Base-by-base conservation (phyloP, 2,797 vertebrate species). In the Phrynocephalus vlangalii region DNA sequence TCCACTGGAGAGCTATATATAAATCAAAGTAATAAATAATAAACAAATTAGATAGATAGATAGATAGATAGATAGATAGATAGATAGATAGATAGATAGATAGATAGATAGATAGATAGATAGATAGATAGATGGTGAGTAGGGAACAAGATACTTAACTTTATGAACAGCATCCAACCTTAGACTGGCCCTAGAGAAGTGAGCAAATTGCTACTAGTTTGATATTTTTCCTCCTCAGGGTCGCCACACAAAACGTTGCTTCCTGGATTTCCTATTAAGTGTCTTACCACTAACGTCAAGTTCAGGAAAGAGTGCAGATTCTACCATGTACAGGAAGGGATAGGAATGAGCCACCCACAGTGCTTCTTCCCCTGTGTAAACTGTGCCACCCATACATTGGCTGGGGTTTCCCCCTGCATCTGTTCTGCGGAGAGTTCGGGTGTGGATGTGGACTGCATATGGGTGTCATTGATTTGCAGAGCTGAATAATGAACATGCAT, bases 401-500 rank as follows among this genome's bases (percentile, higher is more conserved):
- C 52, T 71, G 10, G 48, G 77, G 66, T 73, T 80, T 44, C 50
- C 48, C 28, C 63, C 28, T 44, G n/a, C 44, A 76, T 33, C 52
- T 52, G 30, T 30, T 82, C 26, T 73, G 44, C 20, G 6, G 63
- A 82, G 15, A 33, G n/a, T 22, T 70, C 7, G 26, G 44, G 30
- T 24, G n/a, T 84, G 22, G 44, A 48, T 76, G 26, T 68, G 63
- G 30, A 81, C 6, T 75, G 38, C 33, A 9, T 2, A 24, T 28
- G 82, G 56, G 9, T 63, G 60, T 68, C 82, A 91, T 88, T 93
- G 89, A 73, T 88, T 87, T 89, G 79, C 52, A 24, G 11, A 66
- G 78, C 30, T 94, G 92, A 91, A 83, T 92, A 86, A 70, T 22
- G 30, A 79, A 50, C 84, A 83, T 68, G 90, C 89, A 88, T 88